Evolutionary conservation across 2,113 vertebrate genomes (phyloP).

Genomic region (Micronycteris hirsuta): DNA sequence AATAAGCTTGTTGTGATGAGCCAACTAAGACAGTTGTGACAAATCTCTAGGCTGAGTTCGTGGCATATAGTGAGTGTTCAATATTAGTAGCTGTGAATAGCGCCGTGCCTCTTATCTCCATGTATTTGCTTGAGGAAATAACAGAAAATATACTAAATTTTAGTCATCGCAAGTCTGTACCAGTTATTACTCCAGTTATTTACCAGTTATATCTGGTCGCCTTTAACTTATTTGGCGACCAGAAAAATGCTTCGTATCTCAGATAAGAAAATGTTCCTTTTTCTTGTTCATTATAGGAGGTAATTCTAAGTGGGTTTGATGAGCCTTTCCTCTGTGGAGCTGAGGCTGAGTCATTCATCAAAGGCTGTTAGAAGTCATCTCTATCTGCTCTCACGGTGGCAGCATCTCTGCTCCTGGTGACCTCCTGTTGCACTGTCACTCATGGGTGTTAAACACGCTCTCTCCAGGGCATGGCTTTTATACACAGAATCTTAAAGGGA

Average conservation of each 20-base stretch:
- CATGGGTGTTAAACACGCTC: neutral
- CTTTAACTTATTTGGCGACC: neutral
- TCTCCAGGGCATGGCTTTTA: constrained; percentile 1
- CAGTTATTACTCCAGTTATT: too few species aligned
- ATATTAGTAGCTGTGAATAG: neutral
- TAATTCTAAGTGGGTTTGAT: neutral
- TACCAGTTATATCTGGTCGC: too few species aligned
- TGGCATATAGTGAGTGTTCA: neutral
- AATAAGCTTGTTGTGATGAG: neutral
- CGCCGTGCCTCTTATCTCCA: neutral
- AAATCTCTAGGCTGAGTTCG: neutral
- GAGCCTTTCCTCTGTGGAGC: neutral
- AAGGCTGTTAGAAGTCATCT: neutral
- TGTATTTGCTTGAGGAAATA: neutral
- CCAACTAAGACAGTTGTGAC: neutral
- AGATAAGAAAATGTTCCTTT: neutral
- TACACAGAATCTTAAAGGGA: neutral
- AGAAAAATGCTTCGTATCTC: neutral
- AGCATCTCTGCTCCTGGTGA: neutral
- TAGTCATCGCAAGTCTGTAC: neutral
- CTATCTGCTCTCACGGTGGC: neutral
- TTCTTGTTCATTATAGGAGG: neutral
- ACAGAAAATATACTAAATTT: neutral
- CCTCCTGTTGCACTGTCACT: neutral
- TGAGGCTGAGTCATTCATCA: neutral